Base-by-base conservation (phyloP, 2,797 vertebrate species). In the Gastrophryne carolinensis region DNA sequence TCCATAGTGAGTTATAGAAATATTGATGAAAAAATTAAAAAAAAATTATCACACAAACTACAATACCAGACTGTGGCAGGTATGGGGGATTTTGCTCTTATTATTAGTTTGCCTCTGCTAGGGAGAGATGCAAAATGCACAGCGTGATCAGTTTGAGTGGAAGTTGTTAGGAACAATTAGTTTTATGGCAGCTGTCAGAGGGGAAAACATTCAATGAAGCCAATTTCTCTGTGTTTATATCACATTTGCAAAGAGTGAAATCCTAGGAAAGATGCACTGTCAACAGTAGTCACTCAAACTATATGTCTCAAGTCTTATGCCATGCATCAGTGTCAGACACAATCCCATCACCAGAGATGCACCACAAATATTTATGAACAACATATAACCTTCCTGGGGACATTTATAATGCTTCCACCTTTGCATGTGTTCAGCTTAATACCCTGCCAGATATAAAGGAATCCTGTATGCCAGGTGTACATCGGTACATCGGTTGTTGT, bases 141-240 rank as follows among this genome's bases (percentile, higher is more conserved):
- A 29, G 56, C 35, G 56, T 56, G 50, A 68, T 56, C 13, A 39
- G 50, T 37, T 39, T 68, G 65, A 52, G 52, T 56, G n/a, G 50
- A 56, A 56, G 41, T 56, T 56, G 65, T 56, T 68, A 21, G 50
- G 41, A 39, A 53, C 65, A 68, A 68, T 68, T 68, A 68, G 65
- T 56, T 56, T 68, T 41, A 56, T 54, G 35, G 32, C 65, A 68
- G 65, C 50, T 68, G 65, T 68, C 50, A 27, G 27, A 24, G 27
- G 19, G 19, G 37, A 27, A 27, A 1, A 23, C 26, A 15, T 17
- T 47, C 23, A 68, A 41, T 39, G 53, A 41, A 68, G 24, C 10
- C 50, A 56, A 68, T 68, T 68, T 41, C 17, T 10, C 15, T 11
- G 32, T 56, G 21, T 68, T 35, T 37, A 53, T 15, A 52, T 66